Evolutionary conservation across 1,140 invertebrate species (phyloP).

Genomic region (Tetramorium parvispinum): DNA sequence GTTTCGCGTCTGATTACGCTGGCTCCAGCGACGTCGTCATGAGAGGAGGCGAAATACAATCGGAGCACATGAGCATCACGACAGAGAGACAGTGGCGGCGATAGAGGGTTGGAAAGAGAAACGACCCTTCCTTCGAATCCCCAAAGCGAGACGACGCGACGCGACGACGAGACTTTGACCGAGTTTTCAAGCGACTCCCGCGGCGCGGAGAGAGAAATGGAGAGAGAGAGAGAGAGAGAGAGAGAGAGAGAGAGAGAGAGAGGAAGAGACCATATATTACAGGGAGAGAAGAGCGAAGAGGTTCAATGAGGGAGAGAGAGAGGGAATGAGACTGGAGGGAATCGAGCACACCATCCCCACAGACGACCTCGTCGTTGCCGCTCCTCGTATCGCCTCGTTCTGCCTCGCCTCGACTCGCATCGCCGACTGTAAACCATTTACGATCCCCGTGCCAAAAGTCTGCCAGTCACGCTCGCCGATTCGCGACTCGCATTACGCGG

Average conservation of each 20-base stretch:
- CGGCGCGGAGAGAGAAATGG: conserved; percentile 59
- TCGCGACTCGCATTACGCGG: conserved; percentile 50
- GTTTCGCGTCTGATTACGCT: conserved; percentile 57
- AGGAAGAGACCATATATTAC: conserved; percentile 48
- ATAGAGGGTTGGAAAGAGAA: conserved; percentile 65
- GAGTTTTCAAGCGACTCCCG: conserved; percentile 76
- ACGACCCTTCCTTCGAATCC: conserved; percentile 75
- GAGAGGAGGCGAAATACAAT: conserved; percentile 25
- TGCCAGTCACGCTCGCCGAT: conserved; percentile 76
- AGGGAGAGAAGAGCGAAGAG: conserved; percentile 47
- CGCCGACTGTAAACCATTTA: conserved; percentile 78
- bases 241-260: conserved; percentile 57
- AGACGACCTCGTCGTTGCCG: conserved; percentile 72
- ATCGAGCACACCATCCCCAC: conserved; percentile 42
- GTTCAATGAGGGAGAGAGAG: conserved; percentile 61
- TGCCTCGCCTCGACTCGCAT: conserved; percentile 72
- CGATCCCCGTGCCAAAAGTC: conserved; percentile 75
- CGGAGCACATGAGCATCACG: not conserved
- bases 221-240: conserved; percentile 66
- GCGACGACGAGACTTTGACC: conserved; percentile 75
- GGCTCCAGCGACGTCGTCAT: conserved; percentile 48
- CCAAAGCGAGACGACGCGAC: conserved; percentile 76
- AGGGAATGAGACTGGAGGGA: conserved; percentile 55
- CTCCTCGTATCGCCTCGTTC: conserved; percentile 75
- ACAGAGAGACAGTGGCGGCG: not conserved